Percentiles rank a stretch among this genome's conserved stretches.
These are phyloP conservation scores for Phataginus tricuspis DNA, from an alignment of 2,797 vertebrate species.

Conservation along the genomic window DNA sequence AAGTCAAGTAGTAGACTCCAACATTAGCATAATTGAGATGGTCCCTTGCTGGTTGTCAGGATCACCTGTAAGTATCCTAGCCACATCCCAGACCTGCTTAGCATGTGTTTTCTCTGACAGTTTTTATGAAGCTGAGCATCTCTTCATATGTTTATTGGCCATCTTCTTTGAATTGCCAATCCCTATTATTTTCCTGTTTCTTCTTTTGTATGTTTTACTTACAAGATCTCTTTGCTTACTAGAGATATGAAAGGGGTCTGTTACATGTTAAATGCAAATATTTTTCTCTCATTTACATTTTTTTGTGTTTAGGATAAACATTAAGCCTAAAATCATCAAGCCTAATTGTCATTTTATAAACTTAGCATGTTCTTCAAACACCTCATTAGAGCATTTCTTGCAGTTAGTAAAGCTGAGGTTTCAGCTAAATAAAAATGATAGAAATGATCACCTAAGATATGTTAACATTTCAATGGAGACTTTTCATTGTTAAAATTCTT, in stretches of 20 bases:
- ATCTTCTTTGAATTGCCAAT: background rate
- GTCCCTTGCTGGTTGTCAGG: background rate
- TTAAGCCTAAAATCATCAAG: background rate
- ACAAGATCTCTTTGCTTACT: background rate
- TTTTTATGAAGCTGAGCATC: background rate
- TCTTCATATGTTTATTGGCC: background rate
- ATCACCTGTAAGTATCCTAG: too few relatives aligned
- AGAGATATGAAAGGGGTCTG: background rate
- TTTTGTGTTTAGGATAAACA: background rate
- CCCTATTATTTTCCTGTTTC: background rate
- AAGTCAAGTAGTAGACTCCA: background rate
- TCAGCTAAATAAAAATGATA: background rate
- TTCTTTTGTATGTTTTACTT: conserved; percentile 9
- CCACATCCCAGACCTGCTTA: background rate
- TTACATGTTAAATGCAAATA: background rate
- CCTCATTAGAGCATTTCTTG: background rate
- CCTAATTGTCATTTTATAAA: background rate
- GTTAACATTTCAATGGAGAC: background rate
- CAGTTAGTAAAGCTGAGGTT: background rate
- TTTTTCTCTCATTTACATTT: conserved; percentile 1
- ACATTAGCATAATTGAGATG: background rate
- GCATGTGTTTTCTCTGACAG: background rate
- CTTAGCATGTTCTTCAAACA: background rate
- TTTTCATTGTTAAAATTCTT: background rate
- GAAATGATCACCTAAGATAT: background rate